Evolutionary conservation across 2,797 vertebrate genomes (phyloP), one percentile per base, ranked within the genome.

Genomic region (Carapus acus): DNA sequence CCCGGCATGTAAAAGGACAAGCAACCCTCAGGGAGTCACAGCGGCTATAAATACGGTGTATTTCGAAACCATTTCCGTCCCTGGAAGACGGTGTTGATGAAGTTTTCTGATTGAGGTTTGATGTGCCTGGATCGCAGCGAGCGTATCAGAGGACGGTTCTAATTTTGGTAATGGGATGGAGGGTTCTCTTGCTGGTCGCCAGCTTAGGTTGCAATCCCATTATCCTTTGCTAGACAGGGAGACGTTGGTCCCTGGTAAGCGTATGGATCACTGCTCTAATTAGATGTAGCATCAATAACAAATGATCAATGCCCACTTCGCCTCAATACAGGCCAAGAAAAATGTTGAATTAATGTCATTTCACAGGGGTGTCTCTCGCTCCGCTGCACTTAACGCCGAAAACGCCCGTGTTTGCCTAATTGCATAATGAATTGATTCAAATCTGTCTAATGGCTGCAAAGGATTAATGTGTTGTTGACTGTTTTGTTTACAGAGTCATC

Each of bases 251-350:
- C 47, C 45, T 62, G 43, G 27, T 64, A 62, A 46, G 53, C 63
- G 52, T 49, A 40, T 69, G 62, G 73, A 60, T 71, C 58, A 65
- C 56, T 53, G 33, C 22, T 1, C 39, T 69, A 49, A 45, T 77
- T 78, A 76, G 71, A 67, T 55, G 24, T 27, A 27, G 5, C 24
- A 9, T 27, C 24, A 27, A 27, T 27, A 27, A 27, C 24, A 27
- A 27, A 9, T 27, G 24, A 27, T 27, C 24, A 27, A 27, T 27
- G 9, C 4, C 24, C 24, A 27, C 24, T 5, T 9, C 24, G 9
- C 24, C 24, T 27, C 24, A 27, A 27, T 9, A 27, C 24, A 5
- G 24, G 5, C 9, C 5, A 27, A 27, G 24, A 9, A 27, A 27
- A 27, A 27, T 27, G 24, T 27, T 27, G 24, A 9, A 27, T 27